A percentile compares a stretch with the other conserved stretches of the same genome.
phyloP scores from a whole-genome alignment of 2,113 vertebrate species.

The Zootoca vivipara region DNA sequence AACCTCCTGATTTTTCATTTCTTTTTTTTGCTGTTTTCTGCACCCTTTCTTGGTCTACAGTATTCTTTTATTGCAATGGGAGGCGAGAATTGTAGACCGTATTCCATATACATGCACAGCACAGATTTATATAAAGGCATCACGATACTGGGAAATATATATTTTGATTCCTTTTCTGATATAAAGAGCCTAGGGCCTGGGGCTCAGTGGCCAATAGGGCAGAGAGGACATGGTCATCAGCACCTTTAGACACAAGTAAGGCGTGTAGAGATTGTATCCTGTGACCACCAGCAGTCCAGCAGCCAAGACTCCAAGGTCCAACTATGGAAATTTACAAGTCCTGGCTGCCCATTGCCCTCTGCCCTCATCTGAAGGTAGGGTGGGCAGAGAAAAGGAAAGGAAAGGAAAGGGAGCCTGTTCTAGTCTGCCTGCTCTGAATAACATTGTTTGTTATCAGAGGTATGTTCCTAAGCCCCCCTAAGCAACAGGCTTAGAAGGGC shows the following conservation, averaged over 20 bases:
- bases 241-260: background rate
- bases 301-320: background rate
- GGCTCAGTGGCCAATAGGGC: background rate
- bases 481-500: conserved; percentile 67
- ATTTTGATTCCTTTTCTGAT: background rate
- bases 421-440: conserved; percentile 55
- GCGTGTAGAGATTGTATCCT: too few species aligned
- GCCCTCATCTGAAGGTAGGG: conserved; percentile 19
- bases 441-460: conserved; percentile 61
- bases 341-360: background rate
- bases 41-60: background rate
- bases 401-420: conserved; percentile 27
- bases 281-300: background rate
- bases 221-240: background rate
- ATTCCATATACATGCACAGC: background rate
- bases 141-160: background rate
- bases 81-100: too few species aligned
- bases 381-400: conserved; percentile 21
- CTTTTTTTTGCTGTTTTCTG: background rate
- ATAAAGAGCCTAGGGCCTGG: too few species aligned
- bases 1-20: background rate
- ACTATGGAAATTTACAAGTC: background rate
- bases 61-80: background rate
- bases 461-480: conserved; percentile 68
- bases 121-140: background rate